Evolutionary conservation across 1,140 invertebrate genomes (phyloP).

Genomic region (Cotesia typhae): DNA sequence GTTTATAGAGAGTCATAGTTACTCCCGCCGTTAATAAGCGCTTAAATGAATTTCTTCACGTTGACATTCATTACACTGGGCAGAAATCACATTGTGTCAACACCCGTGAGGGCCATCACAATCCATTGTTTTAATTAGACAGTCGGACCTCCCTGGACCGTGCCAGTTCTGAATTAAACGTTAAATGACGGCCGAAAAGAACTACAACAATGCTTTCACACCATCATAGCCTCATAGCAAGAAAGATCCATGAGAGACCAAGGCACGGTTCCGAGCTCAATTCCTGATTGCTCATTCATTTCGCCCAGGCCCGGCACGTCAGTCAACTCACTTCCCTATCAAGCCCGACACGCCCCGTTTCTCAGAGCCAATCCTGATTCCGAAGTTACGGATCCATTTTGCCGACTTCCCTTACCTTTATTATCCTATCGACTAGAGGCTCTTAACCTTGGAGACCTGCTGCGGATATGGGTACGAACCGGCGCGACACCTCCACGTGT

Average conservation of each 20-base stretch:
- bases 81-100: slow-evolving; percentile 81
- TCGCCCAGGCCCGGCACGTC: slow-evolving; percentile 59
- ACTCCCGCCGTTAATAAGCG: background rate
- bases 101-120: slow-evolving; percentile 68
- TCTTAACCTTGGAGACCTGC: slow-evolving; percentile 84
- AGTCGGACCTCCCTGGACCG: slow-evolving; percentile 81
- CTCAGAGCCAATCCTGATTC: slow-evolving; percentile 82
- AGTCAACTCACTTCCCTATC: slow-evolving; percentile 57
- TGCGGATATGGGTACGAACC: slow-evolving; percentile 48
- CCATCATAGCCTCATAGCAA: no score
- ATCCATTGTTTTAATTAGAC: slow-evolving; percentile 91
- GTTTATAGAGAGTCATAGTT: background rate
- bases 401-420: slow-evolving; percentile 88
- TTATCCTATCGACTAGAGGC: slow-evolving; percentile 90
- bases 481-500: slow-evolving; percentile 69
- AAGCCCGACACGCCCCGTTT: slow-evolving; percentile 74
- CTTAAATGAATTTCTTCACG: slow-evolving; percentile 54
- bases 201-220: no score
- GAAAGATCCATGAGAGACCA: slow-evolving; percentile 9
- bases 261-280: slow-evolving; percentile 48
- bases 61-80: slow-evolving; percentile 82
- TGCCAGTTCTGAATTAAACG: slow-evolving; percentile 81
- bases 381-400: slow-evolving; percentile 86
- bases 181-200: slow-evolving; percentile 63
- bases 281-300: slow-evolving; percentile 39